Conservation (phyloP, 2,797 vertebrate genomes). For the Crocidura indochinensis region DNA sequence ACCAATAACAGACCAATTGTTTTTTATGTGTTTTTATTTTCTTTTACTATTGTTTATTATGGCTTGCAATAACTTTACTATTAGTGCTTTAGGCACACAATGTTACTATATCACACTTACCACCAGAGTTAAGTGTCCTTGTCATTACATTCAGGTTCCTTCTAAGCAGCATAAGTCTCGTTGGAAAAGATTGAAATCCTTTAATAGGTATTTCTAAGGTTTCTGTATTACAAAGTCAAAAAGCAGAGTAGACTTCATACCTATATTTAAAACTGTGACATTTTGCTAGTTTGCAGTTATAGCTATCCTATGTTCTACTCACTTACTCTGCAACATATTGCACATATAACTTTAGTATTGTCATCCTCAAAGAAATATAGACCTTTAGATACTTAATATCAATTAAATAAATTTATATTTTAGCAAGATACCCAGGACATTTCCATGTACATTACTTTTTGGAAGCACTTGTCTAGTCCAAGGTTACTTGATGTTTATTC, state of each 20-base stretch:
- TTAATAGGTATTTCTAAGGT: background rate
- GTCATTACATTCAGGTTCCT: too few relatives aligned
- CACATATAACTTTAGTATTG: fast-evolving
- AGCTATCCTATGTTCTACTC: background rate
- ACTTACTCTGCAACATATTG: background rate
- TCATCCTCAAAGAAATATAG: background rate
- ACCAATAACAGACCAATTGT: background rate
- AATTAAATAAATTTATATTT: background rate
- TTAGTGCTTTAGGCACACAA: too few relatives aligned
- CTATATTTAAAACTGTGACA: background rate
- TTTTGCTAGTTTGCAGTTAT: background rate
- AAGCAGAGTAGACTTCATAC: background rate
- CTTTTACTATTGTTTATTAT: too few relatives aligned
- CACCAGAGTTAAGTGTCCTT: too few relatives aligned
- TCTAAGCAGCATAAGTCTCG: background rate
- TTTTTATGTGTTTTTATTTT: background rate
- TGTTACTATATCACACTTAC: too few relatives aligned
- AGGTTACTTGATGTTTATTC: background rate
- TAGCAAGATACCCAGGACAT: background rate
- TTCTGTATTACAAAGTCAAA: background rate
- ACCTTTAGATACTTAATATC: background rate
- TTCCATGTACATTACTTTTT: background rate
- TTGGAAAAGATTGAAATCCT: background rate
- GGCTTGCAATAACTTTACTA: too few relatives aligned
- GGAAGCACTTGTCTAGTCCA: background rate